Conservation (phyloP, 1,140 invertebrate species). For the Halyomorpha halys region DNA sequence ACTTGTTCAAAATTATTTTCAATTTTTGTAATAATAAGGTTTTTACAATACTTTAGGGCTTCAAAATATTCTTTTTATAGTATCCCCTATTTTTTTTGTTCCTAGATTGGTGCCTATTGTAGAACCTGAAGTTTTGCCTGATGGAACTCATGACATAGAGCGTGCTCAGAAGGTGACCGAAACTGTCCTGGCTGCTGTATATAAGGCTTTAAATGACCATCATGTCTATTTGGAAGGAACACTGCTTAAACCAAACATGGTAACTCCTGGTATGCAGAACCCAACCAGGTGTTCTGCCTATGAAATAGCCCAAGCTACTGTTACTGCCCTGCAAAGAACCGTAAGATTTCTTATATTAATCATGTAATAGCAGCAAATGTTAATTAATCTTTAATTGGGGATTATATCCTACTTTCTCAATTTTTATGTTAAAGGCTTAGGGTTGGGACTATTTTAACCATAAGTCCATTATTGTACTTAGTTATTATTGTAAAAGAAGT, state of each 20-base stretch:
- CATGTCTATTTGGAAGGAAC: slow-evolving; percentile 62
- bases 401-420: too few species aligned
- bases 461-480: too few species aligned
- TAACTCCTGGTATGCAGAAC: slow-evolving; percentile 51
- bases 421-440: too few species aligned
- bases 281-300: slow-evolving; percentile 30
- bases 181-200: slow-evolving; percentile 51
- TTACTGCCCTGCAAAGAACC: slow-evolving; percentile 50
- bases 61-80: too few species aligned
- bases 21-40: too few species aligned
- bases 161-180: slow-evolving; percentile 50
- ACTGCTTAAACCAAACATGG: slow-evolving; percentile 64
- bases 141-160: slow-evolving; percentile 55
- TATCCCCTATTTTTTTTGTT: too few species aligned
- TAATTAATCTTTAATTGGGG: too few species aligned
- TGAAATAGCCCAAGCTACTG: slow-evolving; percentile 46
- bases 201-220: slow-evolving; percentile 59
- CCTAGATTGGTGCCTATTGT: slow-evolving; percentile 57
- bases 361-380: too few species aligned
- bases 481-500: too few species aligned
- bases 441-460: too few species aligned
- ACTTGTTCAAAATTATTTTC: too few species aligned
- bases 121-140: slow-evolving; percentile 55
- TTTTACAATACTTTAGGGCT: too few species aligned
- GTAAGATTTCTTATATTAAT: slow-evolving; percentile 37